Conservation (phyloP, 2,888 invertebrate genomes). For the Rhynchonema sp. region DNA sequence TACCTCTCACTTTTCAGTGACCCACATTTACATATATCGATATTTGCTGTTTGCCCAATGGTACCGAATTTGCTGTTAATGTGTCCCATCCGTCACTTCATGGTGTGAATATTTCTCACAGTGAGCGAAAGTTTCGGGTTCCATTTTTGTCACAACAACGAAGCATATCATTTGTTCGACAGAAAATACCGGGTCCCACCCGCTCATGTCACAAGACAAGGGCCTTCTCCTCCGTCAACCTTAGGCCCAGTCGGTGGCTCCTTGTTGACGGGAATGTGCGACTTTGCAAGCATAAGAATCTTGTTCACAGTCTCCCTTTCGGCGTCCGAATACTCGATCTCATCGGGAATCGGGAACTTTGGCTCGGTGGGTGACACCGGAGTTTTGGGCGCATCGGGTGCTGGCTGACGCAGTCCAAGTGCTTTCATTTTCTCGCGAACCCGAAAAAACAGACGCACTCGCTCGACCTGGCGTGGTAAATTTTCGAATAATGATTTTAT, state of each 20-base stretch:
- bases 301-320: constrained; percentile 12
- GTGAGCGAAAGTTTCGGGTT: too few species aligned
- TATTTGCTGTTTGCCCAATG: too few species aligned
- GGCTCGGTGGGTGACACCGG: constrained; percentile 23
- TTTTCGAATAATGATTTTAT: too few species aligned
- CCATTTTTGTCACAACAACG: too few species aligned
- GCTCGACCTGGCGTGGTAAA: constrained; percentile 43
- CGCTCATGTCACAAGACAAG: constrained; percentile 8
- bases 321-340: constrained; percentile 14
- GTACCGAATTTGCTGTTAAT: too few species aligned
- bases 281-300: constrained; percentile 16
- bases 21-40: too few species aligned
- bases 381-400: too few species aligned
- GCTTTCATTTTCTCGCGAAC: constrained; percentile 58
- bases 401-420: constrained; percentile 8
- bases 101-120: too few species aligned
- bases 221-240: neutral
- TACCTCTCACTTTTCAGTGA: too few species aligned
- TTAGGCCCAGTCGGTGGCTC: constrained; percentile 22
- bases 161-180: too few species aligned
- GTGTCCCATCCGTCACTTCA: too few species aligned
- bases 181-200: too few species aligned
- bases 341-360: constrained; percentile 20
- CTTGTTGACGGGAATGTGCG: constrained; percentile 26
- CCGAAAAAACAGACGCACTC: constrained; percentile 70